Evolutionary conservation across 2,888 invertebrate species (phyloP).

Genomic region (Ophion ventricosus): DNA sequence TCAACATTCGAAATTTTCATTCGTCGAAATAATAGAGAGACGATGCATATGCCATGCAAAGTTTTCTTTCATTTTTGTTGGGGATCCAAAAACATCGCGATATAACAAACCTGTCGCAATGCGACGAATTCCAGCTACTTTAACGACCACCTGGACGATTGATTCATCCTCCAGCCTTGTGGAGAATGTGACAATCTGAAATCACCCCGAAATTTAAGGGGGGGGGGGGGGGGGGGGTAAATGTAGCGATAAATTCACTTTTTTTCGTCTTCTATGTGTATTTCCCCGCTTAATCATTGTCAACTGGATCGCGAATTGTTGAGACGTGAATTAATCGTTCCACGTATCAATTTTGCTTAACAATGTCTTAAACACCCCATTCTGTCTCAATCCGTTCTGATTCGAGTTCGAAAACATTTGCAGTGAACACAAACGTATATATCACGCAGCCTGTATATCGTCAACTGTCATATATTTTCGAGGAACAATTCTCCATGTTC

Average conservation of each 20-base stretch:
- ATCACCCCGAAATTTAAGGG: not conserved
- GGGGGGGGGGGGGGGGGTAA: too few relatives aligned
- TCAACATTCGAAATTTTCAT: not conserved
- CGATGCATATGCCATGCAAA: not conserved
- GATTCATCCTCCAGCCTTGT: not conserved
- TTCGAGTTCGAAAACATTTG: slow-evolving; percentile 32
- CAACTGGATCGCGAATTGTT: not conserved
- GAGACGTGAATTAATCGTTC: slow-evolving; percentile 30
- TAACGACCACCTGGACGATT: not conserved
- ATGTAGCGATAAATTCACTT: too few relatives aligned
- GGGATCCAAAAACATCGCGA: not conserved
- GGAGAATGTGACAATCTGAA: not conserved
- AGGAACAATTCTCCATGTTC: slow-evolving; percentile 37
- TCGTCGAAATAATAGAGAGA: not conserved
- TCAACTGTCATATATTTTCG: slow-evolving; percentile 23
- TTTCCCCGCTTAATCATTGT: too few relatives aligned
- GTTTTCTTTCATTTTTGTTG: not conserved
- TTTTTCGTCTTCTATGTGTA: too few relatives aligned
- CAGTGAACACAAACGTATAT: slow-evolving; percentile 3
- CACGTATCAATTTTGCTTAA: slow-evolving; percentile 33
- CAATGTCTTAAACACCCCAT: slow-evolving; percentile 25
- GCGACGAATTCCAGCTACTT: not conserved
- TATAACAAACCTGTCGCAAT: not conserved
- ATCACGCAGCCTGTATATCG: not conserved
- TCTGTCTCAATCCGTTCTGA: slow-evolving; percentile 13